Evolutionary conservation across 2,888 invertebrate genomes (phyloP), one percentile per base, ranked within the genome.

Genomic region (Calliphora vomitoria): DNA sequence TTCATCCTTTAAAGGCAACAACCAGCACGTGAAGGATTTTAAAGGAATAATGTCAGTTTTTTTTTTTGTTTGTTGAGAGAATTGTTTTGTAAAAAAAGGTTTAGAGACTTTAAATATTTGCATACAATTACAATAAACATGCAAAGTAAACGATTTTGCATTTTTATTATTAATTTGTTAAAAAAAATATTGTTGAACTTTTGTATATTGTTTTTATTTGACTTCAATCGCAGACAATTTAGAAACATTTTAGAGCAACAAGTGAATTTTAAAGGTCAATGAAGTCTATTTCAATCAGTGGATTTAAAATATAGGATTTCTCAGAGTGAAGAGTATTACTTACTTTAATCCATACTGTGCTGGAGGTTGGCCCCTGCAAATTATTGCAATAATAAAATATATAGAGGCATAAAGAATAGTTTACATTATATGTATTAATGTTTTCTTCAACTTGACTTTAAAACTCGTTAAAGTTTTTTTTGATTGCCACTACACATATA

Each of bases 11-110:
- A 38, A 62, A 62, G 35, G 13, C 1, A 64, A 20, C 11, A 18
- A 55, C 55, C 31, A 35, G 15, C 47, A 64, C 47, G 75, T 64
- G 50, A 8, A 47, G n/a, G 35, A 60, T 47, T 44, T 62, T 50
- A 11, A 1, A 31, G 5, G 13, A 44, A 10, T 18, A 75, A 44
- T n/a, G 10, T 58, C 15, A n/a, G 4, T 58, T 15, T 10, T 74
- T 44, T 15, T 58, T 72, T 6, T 13, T 15, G 10, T 20, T 20
- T 4, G 20, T 20, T 4, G 15, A 55, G 13, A 72, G 13, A 8
- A 41, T 55, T 53, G 1, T 18, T 38, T 50, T 69, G 4, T 3
- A n/a, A 15, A 31, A 53, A 18, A 53, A 4, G 8, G 8, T 50
- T 50, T n/a, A n/a, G 0, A 50, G n/a, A 53, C 6, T 53, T n/a